These are phyloP conservation scores for Thamnophis elegans DNA, from an alignment of 2,797 vertebrate genomes.

Conservation along the genomic window DNA sequence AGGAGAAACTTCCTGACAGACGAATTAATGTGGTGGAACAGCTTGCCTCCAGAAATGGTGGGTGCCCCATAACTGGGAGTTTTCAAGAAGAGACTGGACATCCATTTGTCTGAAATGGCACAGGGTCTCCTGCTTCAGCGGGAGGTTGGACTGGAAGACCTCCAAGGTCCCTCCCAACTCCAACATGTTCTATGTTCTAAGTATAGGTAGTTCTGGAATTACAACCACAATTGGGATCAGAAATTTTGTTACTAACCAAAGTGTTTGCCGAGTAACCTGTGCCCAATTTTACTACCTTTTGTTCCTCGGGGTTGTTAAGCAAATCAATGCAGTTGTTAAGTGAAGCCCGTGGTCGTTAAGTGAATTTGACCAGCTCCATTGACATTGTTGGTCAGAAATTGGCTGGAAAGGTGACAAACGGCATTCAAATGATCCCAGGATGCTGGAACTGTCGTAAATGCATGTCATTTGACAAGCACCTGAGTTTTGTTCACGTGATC, in stretches of 20 bases:
- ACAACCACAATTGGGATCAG: neutral
- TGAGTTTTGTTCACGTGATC: neutral
- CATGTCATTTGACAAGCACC: neutral
- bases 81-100: neutral
- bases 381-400: neutral
- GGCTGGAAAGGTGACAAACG: neutral
- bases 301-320: neutral
- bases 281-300: neutral
- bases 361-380: neutral
- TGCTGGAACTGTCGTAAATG: neutral
- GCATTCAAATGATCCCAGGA: neutral
- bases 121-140: neutral
- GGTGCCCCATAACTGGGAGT: fast-evolving
- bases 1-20: neutral
- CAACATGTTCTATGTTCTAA: no score
- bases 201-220: neutral
- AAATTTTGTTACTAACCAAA: neutral
- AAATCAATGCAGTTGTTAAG: neutral
- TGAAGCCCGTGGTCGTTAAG: neutral
- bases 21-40: neutral
- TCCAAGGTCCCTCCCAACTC: no score
- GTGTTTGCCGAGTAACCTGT: neutral
- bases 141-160: neutral
- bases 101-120: neutral
- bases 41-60: neutral